Percentiles rank a stretch among this genome's conserved stretches.
Conservation (phyloP, 2,888 invertebrate genomes). For the Dinocampus coccinellae region DNA sequence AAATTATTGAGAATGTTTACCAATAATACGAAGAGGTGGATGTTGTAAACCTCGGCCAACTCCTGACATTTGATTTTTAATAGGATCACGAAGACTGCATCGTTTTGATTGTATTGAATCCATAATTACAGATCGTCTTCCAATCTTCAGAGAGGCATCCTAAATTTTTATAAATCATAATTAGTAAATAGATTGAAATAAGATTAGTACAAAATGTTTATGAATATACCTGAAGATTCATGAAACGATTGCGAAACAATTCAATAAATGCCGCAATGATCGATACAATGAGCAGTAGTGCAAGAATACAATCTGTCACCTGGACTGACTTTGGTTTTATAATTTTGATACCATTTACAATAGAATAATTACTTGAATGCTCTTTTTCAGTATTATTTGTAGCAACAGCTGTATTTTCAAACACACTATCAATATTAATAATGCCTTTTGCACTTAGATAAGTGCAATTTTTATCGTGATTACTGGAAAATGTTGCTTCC, state of each 20-base stretch:
- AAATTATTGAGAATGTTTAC: conserved; percentile 43
- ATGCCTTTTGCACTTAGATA: conserved; percentile 36
- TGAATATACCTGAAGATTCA: conserved; percentile 53
- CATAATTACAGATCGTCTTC: conserved; percentile 53
- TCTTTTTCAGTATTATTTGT: conserved; percentile 33
- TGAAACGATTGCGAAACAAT: conserved; percentile 58
- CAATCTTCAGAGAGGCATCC: conserved; percentile 54
- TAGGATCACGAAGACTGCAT: conserved; percentile 50
- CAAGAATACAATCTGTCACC: conserved; percentile 60
- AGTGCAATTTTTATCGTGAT: conserved; percentile 60
- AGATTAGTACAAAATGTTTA: not conserved
- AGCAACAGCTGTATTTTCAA: not conserved
- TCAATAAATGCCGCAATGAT: conserved; percentile 61
- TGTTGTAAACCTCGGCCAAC: conserved; percentile 57
- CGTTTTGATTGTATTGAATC: conserved; percentile 51
- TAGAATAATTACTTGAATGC: conserved; percentile 26
- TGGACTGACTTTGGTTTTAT: conserved; percentile 54
- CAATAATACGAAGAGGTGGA: conserved; percentile 54
- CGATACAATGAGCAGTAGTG: conserved; percentile 60
- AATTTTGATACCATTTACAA: conserved; percentile 23
- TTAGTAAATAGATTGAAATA: conserved; percentile 28
- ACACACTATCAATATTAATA: not conserved
- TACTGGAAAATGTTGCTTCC: conserved; percentile 49
- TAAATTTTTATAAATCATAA: conserved; percentile 55
- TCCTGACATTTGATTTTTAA: conserved; percentile 57